A percentile compares a stretch with the other conserved stretches of the same genome.
phyloP scores from a whole-genome alignment of 2,797 vertebrate species.

The Cossypha dichroa region DNA sequence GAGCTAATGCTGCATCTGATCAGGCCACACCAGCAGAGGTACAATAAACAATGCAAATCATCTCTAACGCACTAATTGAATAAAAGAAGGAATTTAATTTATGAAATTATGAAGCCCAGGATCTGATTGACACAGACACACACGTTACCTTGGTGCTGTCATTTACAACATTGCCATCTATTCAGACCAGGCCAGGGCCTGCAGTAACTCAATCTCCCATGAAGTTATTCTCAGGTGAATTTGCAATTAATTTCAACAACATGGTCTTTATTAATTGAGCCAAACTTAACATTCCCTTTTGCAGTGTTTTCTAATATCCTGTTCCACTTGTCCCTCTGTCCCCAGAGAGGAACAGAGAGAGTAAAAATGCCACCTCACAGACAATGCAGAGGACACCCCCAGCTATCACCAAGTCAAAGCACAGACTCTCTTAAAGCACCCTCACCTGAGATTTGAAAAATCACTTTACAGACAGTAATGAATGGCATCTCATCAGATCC shows the following conservation, averaged over 20 bases:
- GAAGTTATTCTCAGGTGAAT: background rate
- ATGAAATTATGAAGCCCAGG: background rate
- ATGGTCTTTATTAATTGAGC: background rate
- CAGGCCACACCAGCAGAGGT: background rate
- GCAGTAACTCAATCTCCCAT: background rate
- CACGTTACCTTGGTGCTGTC: fast-evolving
- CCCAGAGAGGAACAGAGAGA: background rate
- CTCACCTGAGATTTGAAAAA: background rate
- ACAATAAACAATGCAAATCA: background rate
- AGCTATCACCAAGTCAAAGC: background rate
- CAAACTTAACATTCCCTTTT: background rate
- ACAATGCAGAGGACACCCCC: background rate
- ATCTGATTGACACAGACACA: background rate
- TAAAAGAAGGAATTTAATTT: background rate
- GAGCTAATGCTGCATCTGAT: background rate
- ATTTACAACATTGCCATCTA: background rate
- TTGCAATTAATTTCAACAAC: background rate
- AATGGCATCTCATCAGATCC: background rate
- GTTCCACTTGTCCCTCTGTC: background rate
- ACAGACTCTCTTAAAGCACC: background rate
- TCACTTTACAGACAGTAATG: background rate
- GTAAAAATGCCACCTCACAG: background rate
- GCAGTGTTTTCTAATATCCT: background rate
- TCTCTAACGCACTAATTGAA: background rate
- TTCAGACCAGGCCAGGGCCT: background rate